Conservation (phyloP, 2,113 vertebrate species). For the Galbula dea region DNA sequence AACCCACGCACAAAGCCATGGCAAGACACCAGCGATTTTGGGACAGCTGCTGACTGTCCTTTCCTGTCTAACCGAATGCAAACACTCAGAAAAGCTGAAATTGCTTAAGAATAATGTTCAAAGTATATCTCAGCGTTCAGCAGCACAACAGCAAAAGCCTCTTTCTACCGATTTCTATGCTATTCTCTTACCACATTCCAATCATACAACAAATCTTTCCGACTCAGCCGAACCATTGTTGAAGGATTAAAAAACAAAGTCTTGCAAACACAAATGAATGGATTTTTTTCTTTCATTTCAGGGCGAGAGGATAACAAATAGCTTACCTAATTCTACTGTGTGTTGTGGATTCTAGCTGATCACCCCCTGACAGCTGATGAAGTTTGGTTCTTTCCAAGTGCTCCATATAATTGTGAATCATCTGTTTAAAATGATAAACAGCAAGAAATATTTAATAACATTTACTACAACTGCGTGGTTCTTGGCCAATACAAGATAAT, state of each 20-base stretch:
- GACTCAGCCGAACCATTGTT: constrained; percentile 63
- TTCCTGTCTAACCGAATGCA: neutral
- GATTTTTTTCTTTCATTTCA: constrained; percentile 55
- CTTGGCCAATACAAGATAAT: neutral
- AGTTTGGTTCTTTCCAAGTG: constrained; percentile 96
- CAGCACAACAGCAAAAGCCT: neutral
- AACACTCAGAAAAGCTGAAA: neutral
- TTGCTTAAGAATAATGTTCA: neutral
- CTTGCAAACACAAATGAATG: constrained; percentile 45
- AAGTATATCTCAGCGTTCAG: neutral
- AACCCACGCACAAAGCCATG: neutral
- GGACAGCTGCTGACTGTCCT: neutral
- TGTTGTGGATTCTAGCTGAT: constrained; percentile 79
- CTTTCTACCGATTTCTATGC: constrained; percentile 18
- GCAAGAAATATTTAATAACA: neutral
- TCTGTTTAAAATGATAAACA: constrained; percentile 77
- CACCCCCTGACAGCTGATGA: constrained; percentile 82
- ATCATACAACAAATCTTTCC: constrained; percentile 53
- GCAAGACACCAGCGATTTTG: fast-evolving
- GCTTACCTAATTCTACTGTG: constrained; percentile 87
- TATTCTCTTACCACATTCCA: constrained; percentile 55
- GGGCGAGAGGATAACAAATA: constrained; percentile 38
- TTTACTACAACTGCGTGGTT: neutral
- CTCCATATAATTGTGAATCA: constrained; percentile 99
- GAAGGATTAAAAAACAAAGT: constrained; percentile 70